These are phyloP conservation scores for Drosophila mayaguana DNA, from an alignment of 2,888 invertebrate species.

Conservation along the genomic window DNA sequence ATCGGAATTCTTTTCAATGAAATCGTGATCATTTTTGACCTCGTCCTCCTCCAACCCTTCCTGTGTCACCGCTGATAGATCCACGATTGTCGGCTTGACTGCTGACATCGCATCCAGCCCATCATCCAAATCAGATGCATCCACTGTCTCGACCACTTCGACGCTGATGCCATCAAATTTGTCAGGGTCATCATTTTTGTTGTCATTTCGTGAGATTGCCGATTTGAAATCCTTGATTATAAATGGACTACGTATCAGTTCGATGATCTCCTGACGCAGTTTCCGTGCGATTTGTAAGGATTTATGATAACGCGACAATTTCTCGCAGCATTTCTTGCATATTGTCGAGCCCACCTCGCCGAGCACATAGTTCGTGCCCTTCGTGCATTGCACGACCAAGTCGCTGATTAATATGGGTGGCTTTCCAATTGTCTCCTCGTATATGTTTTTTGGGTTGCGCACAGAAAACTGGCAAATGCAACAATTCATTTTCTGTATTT, in stretches of 20 bases:
- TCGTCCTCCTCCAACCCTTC: constrained; percentile 8
- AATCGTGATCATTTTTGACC: constrained; percentile 30
- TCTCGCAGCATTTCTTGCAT: constrained; percentile 71
- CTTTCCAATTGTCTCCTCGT: constrained; percentile 63
- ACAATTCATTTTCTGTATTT: constrained; percentile 64
- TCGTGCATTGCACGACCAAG: constrained; percentile 66
- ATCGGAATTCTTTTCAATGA: constrained; percentile 40
- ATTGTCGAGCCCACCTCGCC: constrained; percentile 56
- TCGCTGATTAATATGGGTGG: constrained; percentile 70
- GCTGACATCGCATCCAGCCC: constrained; percentile 9
- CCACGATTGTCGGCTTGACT: constrained; percentile 16
- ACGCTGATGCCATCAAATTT: constrained; percentile 31
- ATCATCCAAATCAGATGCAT: constrained; percentile 28
- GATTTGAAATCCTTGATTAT: constrained; percentile 57
- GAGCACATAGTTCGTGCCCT: constrained; percentile 56
- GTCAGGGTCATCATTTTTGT: constrained; percentile 32
- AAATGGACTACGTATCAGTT: constrained; percentile 66
- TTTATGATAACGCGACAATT: constrained; percentile 68
- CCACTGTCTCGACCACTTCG: constrained; percentile 38
- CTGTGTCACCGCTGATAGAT: constrained; percentile 17
- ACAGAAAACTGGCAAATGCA: constrained; percentile 73
- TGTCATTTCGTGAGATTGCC: constrained; percentile 35
- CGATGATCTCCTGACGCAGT: constrained; percentile 62
- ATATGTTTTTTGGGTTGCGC: constrained; percentile 65
- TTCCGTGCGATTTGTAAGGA: constrained; percentile 68